Conservation (phyloP, 2,888 invertebrate genomes). For the Nycteola revayana region DNA sequence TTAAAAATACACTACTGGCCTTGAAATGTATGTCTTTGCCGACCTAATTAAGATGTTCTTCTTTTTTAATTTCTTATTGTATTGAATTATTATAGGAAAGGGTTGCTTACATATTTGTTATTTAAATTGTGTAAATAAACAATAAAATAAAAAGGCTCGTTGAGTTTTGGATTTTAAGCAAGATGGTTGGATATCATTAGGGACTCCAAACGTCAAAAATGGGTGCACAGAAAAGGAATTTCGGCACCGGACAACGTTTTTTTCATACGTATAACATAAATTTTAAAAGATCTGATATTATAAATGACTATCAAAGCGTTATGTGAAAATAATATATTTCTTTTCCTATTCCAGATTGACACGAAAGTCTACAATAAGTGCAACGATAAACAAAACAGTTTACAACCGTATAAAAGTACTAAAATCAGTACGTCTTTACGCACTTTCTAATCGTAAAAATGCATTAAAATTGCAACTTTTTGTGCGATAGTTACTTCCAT, state of each 20-base stretch:
- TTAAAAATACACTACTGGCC: slow-evolving; percentile 7
- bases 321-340: too few relatives aligned
- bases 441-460: slow-evolving; percentile 52
- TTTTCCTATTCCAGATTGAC: too few relatives aligned
- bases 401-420: background rate
- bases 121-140: too few relatives aligned
- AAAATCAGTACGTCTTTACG: slow-evolving; percentile 11
- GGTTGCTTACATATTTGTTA: slow-evolving; percentile 7
- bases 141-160: too few relatives aligned
- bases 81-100: slow-evolving; percentile 11
- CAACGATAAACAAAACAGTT: background rate
- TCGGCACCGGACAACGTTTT: too few relatives aligned
- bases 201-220: too few relatives aligned
- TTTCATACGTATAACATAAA: too few relatives aligned
- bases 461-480: slow-evolving; percentile 40
- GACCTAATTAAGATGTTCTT: slow-evolving; percentile 11
- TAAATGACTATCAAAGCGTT: too few relatives aligned
- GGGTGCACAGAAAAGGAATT: too few relatives aligned
- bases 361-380: background rate
- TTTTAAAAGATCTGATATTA: too few relatives aligned
- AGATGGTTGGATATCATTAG: too few relatives aligned
- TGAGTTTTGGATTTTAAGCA: too few relatives aligned
- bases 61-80: slow-evolving; percentile 12
- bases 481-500: slow-evolving; percentile 16
- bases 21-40: slow-evolving; percentile 4